Evolutionary conservation across 1,140 invertebrate species (phyloP), one percentile per base, ranked within the genome.

Genomic region (Panulirus ornatus): DNA sequence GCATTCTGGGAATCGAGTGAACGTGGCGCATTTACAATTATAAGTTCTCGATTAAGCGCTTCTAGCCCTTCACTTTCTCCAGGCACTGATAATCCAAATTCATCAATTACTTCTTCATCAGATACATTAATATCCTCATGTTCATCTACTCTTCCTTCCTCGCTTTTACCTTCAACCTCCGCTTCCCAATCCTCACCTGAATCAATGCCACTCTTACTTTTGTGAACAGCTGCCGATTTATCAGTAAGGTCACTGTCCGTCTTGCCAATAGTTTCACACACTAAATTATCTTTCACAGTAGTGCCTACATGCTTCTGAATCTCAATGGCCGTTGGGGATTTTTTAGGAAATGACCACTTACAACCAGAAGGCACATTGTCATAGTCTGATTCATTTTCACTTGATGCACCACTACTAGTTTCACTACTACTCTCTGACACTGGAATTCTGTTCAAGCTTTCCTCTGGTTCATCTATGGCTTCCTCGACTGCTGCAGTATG

Each of bases 281-380:
- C 19, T 11, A 30, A 51, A 54, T 44, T 63, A 44, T 86, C 51
- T 22, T 38, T 40, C n/a, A 76, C 71, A 40, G 51, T 58, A n/a
- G 73, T 36, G 19, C 36, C 70, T 22, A 36, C 54, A 8, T 76
- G 38, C 36, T 83, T 42, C 44, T 54, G 38, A n/a, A 89, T 51
- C 63, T 89, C 88, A 1, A 89, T 83, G 34, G 88, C 51, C 11
- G 79, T 75, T 34, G 88, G 78, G 47, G 81, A 75, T 54, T 89
- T 89, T 47, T 89, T 83, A 27, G 78, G 58, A 54, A 73, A 34
- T 9, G 88, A 84, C 79, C 78, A 75, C 54, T 82, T 82, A 42
- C 51, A 54, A 34, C 88, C 79, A 54, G 88, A 75, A 76, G 88
- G 88, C 63, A 89, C 88, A 76, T 89, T 89, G 51, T 89, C 88